Percentiles rank a stretch among this genome's conserved stretches.
phyloP scores from a whole-genome alignment of 2,113 vertebrate genomes.

The Atrichornis clamosus region DNA sequence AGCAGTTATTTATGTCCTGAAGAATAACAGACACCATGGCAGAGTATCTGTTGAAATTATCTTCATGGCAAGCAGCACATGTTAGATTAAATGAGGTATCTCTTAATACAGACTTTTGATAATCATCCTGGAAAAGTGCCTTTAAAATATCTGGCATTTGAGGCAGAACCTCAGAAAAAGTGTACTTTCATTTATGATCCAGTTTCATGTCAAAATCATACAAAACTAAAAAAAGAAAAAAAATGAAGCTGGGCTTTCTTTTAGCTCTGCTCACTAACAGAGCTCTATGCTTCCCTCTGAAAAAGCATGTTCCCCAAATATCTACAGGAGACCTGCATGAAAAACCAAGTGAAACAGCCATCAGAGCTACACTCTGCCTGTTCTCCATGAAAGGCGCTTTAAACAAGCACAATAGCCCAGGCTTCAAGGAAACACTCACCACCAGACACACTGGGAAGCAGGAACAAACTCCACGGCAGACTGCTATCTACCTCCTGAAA shows the following conservation, averaged over 20 bases:
- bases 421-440: neutral
- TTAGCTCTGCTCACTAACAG: neutral
- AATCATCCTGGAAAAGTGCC: neutral
- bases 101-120: neutral
- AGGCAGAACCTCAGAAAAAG: neutral
- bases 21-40: neutral
- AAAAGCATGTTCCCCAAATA: neutral
- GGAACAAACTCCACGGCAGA: neutral
- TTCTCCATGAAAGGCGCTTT: neutral
- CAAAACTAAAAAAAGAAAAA: neutral
- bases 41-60: constrained; percentile 2
- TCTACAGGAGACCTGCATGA: neutral
- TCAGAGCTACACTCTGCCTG: rapidly evolving
- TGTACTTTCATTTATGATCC: neutral
- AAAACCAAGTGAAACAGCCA: neutral
- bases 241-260: rapidly evolving
- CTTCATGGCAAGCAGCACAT: neutral
- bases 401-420: neutral
- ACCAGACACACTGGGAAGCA: neutral
- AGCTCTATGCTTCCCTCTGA: neutral
- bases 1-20: neutral
- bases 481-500: neutral
- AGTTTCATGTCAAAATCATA: neutral
- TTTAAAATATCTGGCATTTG: neutral
- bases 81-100: neutral